Evolutionary conservation across 2,888 invertebrate genomes (phyloP).

Genomic region (Ochropleura plecta): DNA sequence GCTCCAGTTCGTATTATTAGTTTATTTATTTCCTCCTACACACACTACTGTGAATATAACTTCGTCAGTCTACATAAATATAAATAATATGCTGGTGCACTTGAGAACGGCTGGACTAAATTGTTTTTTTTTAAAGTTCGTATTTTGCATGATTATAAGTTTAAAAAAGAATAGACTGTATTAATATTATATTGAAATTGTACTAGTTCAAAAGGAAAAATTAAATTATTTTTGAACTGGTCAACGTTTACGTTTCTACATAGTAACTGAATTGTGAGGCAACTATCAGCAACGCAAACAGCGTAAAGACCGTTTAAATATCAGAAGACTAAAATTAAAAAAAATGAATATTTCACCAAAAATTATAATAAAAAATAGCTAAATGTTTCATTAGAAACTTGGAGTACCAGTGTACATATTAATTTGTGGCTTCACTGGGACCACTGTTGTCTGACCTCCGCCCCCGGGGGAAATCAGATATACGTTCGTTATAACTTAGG

Average conservation of each 20-base stretch:
- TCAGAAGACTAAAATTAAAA: background rate
- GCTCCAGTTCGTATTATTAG: background rate
- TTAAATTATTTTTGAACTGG: background rate
- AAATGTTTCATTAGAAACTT: background rate
- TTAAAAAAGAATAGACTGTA: no score
- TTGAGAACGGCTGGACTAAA: background rate
- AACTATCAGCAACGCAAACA: no score
- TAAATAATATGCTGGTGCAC: background rate
- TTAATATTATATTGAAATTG: background rate
- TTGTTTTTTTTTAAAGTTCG: background rate
- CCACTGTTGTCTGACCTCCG: background rate
- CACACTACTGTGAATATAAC: background rate
- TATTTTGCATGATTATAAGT: no score
- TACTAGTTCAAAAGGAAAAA: background rate
- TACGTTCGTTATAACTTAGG: background rate
- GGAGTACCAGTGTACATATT: background rate
- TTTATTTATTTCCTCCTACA: no score
- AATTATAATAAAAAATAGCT: background rate
- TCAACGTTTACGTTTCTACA: background rate
- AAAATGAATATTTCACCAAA: background rate
- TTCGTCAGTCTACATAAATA: background rate
- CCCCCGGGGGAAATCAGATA: conserved; percentile 25
- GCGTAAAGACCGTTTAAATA: background rate
- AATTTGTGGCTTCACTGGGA: background rate
- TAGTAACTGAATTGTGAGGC: no score